phyloP scores from a whole-genome alignment of 2,113 vertebrate genomes.

The Ciconia stormi region DNA sequence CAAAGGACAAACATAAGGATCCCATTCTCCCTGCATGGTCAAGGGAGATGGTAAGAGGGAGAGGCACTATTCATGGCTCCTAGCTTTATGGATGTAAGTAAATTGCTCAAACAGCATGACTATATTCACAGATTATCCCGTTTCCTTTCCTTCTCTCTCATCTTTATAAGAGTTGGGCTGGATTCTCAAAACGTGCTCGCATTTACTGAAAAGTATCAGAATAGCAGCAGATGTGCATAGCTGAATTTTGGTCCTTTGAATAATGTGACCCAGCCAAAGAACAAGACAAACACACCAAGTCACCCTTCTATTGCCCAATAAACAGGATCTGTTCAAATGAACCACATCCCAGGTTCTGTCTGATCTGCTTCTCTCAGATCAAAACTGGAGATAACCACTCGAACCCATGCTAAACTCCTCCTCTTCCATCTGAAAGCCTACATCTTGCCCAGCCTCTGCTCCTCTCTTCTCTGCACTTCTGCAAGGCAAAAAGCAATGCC shows the following conservation, averaged over 20 bases:
- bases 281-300: neutral
- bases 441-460: neutral
- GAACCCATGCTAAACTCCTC: neutral
- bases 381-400: neutral
- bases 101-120: neutral
- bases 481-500: neutral
- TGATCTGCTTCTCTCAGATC: neutral
- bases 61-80: neutral
- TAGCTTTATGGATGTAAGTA: neutral
- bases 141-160: neutral
- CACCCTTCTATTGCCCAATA: neutral
- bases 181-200: neutral
- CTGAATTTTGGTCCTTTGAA: neutral
- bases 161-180: neutral
- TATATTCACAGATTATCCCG: neutral
- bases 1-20: neutral
- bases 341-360: neutral
- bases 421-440: neutral
- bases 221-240: neutral
- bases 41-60: neutral
- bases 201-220: neutral
- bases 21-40: neutral
- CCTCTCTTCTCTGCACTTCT: neutral
- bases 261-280: neutral
- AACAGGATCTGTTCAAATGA: neutral